A percentile compares a stretch with the other conserved stretches of the same genome.
Conservation (phyloP, 2,888 invertebrate genomes). For the Hetaerina titia region DNA sequence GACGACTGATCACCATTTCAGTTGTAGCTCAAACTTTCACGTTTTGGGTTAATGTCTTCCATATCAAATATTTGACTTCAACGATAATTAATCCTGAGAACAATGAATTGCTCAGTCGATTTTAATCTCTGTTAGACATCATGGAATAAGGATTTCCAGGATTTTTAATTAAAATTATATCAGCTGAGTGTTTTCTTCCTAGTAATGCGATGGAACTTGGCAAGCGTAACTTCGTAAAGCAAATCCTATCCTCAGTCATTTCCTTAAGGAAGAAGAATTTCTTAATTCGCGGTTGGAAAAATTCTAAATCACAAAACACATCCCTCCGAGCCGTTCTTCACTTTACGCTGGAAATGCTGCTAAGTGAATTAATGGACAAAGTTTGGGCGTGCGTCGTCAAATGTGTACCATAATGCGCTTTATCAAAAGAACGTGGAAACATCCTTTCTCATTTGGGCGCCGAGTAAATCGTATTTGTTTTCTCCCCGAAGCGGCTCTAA, state of each 20-base stretch:
- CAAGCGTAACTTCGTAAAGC: not conserved
- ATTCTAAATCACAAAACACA: not conserved
- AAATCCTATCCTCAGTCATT: not conserved
- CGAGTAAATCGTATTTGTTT: not conserved
- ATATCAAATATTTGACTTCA: no score
- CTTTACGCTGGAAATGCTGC: not conserved
- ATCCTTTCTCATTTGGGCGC: slow-evolving; percentile 32
- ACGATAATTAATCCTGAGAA: no score
- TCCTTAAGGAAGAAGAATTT: not conserved
- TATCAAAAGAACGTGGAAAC: slow-evolving; percentile 22
- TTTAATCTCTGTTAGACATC: not conserved
- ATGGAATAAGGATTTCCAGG: not conserved
- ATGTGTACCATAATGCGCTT: slow-evolving; percentile 19
- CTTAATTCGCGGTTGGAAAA: not conserved
- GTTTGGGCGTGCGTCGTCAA: not conserved
- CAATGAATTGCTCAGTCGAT: not conserved
- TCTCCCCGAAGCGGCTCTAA: not conserved
- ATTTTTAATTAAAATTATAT: not conserved
- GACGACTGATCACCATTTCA: not conserved
- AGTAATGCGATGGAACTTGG: not conserved
- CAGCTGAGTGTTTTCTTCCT: not conserved
- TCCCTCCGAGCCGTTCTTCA: not conserved
- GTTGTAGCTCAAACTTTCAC: not conserved
- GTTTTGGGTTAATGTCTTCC: not conserved
- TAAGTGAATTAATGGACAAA: slow-evolving; percentile 27